Percentiles rank a stretch among this genome's conserved stretches.
phyloP scores from a whole-genome alignment of 2,888 invertebrate genomes.

The Drosophila bunnanda region DNA sequence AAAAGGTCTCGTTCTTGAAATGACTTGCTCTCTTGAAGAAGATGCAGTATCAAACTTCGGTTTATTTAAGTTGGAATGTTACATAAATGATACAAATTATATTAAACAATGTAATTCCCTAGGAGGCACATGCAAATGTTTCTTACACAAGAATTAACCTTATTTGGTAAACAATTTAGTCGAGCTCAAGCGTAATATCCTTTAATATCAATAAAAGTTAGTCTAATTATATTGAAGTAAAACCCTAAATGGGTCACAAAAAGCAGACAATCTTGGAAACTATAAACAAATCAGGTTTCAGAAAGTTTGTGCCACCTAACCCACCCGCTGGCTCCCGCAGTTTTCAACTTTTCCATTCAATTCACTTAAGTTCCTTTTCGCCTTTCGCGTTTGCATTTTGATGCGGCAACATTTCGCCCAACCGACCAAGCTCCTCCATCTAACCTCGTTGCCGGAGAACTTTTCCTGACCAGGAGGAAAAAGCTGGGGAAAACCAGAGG shows the following conservation, averaged over 20 bases:
- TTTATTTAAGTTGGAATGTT: background rate
- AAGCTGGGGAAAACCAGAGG: background rate
- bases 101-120: background rate
- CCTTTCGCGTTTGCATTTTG: constrained; percentile 68
- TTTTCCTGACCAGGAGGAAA: constrained; percentile 59
- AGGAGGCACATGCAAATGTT: background rate
- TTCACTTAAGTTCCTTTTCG: constrained; percentile 70
- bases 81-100: background rate
- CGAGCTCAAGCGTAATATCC: background rate
- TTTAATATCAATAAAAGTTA: constrained; percentile 1
- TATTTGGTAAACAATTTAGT: background rate
- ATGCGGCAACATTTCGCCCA: constrained; percentile 59
- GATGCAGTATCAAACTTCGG: background rate
- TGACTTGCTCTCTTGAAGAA: no score
- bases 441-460: constrained; percentile 55
- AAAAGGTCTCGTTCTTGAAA: no score
- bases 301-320: constrained; percentile 43
- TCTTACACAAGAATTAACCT: background rate
- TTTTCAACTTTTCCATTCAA: constrained; percentile 74
- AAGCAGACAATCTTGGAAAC: constrained; percentile 28
- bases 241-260: constrained; percentile 30
- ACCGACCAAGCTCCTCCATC: constrained; percentile 5
- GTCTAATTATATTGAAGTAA: constrained; percentile 39
- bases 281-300: constrained; percentile 36
- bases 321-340: constrained; percentile 63